These are phyloP conservation scores for Plagodis pulveraria DNA, from an alignment of 2,888 invertebrate species.

Conservation along the genomic window DNA sequence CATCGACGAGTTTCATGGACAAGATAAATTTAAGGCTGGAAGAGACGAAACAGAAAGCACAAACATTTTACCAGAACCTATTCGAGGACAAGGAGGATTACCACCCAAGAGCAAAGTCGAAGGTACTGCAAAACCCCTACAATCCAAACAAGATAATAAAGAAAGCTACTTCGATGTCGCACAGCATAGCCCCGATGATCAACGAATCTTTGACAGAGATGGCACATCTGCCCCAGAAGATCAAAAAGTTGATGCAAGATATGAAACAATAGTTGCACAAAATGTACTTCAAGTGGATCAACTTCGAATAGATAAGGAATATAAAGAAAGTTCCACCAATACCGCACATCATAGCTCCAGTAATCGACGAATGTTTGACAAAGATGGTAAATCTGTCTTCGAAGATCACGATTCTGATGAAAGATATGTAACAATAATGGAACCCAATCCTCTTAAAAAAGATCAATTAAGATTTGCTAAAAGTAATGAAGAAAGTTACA, in stretches of 20 bases:
- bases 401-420: slow-evolving; percentile 71
- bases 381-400: slow-evolving; percentile 71
- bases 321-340: slow-evolving; percentile 63
- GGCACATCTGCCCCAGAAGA: slow-evolving; percentile 69
- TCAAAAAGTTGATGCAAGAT: slow-evolving; percentile 70
- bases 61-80: slow-evolving; percentile 67
- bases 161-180: slow-evolving; percentile 63
- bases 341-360: slow-evolving; percentile 66
- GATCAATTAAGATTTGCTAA: slow-evolving; percentile 21
- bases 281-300: too few relatives aligned
- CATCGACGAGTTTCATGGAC: slow-evolving; percentile 31
- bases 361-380: slow-evolving; percentile 70
- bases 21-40: slow-evolving; percentile 46
- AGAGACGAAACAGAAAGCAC: slow-evolving; percentile 70
- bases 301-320: slow-evolving; percentile 38
- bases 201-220: slow-evolving; percentile 71
- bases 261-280: slow-evolving; percentile 59
- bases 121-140: slow-evolving; percentile 56
- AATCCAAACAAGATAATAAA: slow-evolving; percentile 61
- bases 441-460: too few relatives aligned
- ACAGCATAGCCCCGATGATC: slow-evolving; percentile 68
- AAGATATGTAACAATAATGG: slow-evolving; percentile 66
- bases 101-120: slow-evolving; percentile 54
- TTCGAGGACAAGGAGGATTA: slow-evolving; percentile 69
- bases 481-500: slow-evolving; percentile 62